Percentiles rank a stretch among this genome's conserved stretches.
These are phyloP conservation scores for Pheosia gnoma DNA, from an alignment of 2,888 invertebrate species.

Conservation along the genomic window DNA sequence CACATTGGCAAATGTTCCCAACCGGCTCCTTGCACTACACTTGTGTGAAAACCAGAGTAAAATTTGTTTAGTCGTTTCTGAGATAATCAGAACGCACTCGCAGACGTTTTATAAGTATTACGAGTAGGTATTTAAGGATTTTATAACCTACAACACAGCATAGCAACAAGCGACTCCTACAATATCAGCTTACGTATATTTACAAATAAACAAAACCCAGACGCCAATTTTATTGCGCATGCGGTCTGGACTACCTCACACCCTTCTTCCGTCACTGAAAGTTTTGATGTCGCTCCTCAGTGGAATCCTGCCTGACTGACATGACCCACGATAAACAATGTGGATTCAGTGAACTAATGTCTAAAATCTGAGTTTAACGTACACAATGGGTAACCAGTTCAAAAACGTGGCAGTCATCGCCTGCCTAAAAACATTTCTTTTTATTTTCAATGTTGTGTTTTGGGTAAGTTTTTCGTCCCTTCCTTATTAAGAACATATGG, in stretches of 20 bases:
- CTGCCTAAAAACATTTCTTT: slow-evolving; percentile 90
- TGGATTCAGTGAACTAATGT: slow-evolving; percentile 14
- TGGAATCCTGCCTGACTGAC: slow-evolving; percentile 12
- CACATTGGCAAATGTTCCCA: too few relatives aligned
- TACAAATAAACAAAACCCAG: slow-evolving; percentile 49
- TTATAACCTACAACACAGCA: background rate
- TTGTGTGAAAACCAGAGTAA: background rate
- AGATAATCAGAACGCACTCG: background rate
- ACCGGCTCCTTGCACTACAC: too few relatives aligned
- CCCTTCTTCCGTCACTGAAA: slow-evolving; percentile 21
- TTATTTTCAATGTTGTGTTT: slow-evolving; percentile 91
- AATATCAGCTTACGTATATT: slow-evolving; percentile 33
- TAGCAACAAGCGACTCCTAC: background rate
- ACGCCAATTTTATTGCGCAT: slow-evolving; percentile 67
- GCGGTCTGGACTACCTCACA: slow-evolving; percentile 43
- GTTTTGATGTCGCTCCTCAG: slow-evolving; percentile 8
- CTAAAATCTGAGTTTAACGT: slow-evolving; percentile 8
- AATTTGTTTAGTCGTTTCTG: background rate
- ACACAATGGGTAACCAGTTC: slow-evolving; percentile 87
- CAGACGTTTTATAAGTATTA: background rate
- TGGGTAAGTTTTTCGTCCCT: slow-evolving; percentile 88
- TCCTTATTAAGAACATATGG: background rate
- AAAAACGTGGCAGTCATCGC: slow-evolving; percentile 90
- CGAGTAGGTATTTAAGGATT: background rate
- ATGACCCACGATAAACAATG: slow-evolving; percentile 21